Evolutionary conservation across 2,888 invertebrate species (phyloP), one percentile per base, ranked within the genome.

Genomic region (Pseudococcus jackbeardsleyi): DNA sequence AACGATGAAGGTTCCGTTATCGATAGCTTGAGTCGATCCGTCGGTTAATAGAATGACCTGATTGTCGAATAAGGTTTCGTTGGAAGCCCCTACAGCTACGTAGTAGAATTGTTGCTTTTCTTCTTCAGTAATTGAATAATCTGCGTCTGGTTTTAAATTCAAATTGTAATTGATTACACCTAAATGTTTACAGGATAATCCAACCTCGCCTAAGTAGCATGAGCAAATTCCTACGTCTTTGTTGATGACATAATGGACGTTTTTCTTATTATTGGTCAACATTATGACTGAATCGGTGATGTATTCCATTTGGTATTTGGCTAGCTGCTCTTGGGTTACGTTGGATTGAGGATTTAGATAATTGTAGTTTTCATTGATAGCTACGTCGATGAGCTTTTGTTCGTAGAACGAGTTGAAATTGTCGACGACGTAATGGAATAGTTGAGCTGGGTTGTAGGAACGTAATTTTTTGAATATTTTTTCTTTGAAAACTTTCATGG

Each of bases 401-500:
- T 86, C 48, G 72, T 72, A 48, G 46, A 68, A 86, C 5, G 68
- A 33, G n/a, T 86, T 77, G 46, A 46, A 86, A 15, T 72, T 46
- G 4, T 46, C 48, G 22, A 86, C 39, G 11, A 82, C 77, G 59
- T 68, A 89, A 26, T 86, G 77, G 12, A 89, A 72, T 1, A 89
- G 68, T 46, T 86, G 86, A 4, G 59, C 89, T 12, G 89, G 89
- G 33, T 82, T 68, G 50, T 86, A 86, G 26, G 89, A 86, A 11
- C 54, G 82, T 22, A 86, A 46, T 46, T 86, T 86, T 12, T 87
- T 86, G 39, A 87, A 68, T 84, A 87, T 87, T 54, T 64, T 77
- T 64, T 87, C 87, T 87, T 89, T 89, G 15, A 87, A 64, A 12
- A 84, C 86, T 48, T 87, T 84, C 22, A 89, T 54, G 9, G 84